Evolutionary conservation across 2,797 vertebrate genomes (phyloP).

Genomic region (Apogon talboti): DNA sequence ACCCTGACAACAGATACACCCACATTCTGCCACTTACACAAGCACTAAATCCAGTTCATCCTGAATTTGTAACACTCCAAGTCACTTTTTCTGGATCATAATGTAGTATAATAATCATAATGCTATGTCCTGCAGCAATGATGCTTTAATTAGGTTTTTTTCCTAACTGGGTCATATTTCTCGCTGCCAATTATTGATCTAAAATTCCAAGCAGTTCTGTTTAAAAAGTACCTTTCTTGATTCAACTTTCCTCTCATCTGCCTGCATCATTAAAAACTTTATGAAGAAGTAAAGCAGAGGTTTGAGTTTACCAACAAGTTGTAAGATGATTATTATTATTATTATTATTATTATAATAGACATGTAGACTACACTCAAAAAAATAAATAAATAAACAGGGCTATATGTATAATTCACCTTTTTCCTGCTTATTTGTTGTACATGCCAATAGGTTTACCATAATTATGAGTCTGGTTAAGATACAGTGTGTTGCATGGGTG

Average conservation of each 20-base stretch:
- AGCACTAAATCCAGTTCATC: not conserved
- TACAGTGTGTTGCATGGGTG: not conserved
- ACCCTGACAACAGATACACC: not conserved
- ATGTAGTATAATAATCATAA: too few species aligned
- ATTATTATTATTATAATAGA: constrained; percentile 4
- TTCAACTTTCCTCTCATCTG: not conserved
- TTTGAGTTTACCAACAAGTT: not conserved
- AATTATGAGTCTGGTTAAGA: constrained; percentile 11
- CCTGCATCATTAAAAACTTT: not conserved
- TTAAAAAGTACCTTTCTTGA: not conserved
- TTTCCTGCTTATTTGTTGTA: constrained; percentile 1
- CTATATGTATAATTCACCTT: constrained; percentile 3
- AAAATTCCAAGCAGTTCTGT: too few species aligned
- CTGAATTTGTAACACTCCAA: not conserved
- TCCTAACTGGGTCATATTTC: too few species aligned
- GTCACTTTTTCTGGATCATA: not conserved
- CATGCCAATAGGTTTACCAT: not conserved
- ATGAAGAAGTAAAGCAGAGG: too few species aligned
- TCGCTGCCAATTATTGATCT: too few species aligned
- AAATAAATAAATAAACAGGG: not conserved
- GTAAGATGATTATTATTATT: not conserved
- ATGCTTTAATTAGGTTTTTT: too few species aligned
- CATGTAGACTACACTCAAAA: not conserved
- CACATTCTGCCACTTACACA: not conserved
- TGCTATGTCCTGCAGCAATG: too few species aligned